These are phyloP conservation scores for silkworm (Bombyx mori) DNA, from an alignment of 1,140 invertebrate genomes.

Conservation along the genomic window DNA sequence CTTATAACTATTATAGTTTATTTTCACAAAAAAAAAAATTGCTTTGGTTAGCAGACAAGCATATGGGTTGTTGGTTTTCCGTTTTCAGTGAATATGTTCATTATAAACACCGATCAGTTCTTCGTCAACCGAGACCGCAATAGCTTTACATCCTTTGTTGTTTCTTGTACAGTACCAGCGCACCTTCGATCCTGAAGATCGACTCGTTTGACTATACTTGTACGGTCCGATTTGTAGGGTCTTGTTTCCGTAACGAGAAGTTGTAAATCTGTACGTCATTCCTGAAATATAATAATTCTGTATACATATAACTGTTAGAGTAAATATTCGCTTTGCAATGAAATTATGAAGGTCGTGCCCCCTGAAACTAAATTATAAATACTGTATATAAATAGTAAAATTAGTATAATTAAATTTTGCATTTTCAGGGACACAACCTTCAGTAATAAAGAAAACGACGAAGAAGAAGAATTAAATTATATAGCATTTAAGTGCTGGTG, in stretches of 20 bases:
- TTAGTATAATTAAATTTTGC: too few relatives aligned
- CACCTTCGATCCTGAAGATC: background rate
- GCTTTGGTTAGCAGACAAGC: too few relatives aligned
- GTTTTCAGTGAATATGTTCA: background rate
- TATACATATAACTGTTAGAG: background rate
- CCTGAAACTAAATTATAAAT: too few relatives aligned
- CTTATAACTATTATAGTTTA: too few relatives aligned
- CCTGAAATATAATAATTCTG: constrained; percentile 5
- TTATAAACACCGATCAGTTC: background rate
- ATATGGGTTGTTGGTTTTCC: background rate
- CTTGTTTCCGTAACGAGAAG: constrained; percentile 4
- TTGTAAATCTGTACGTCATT: background rate
- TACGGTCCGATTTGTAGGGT: constrained; percentile 1
- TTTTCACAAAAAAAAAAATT: too few relatives aligned
- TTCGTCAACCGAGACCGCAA: constrained; percentile 19
- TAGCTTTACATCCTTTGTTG: constrained; percentile 22
- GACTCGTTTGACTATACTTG: constrained; percentile 4
- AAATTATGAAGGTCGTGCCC: too few relatives aligned
- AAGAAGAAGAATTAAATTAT: too few relatives aligned
- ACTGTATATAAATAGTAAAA: too few relatives aligned
- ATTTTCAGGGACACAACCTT: too few relatives aligned
- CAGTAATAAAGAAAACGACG: too few relatives aligned
- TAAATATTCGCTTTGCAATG: background rate
- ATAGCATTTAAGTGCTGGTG: too few relatives aligned
- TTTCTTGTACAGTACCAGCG: constrained; percentile 9